Percentiles rank a stretch among this genome's conserved stretches.
phyloP scores from a whole-genome alignment of 2,797 vertebrate genomes.

The Hoplostethus mediterraneus region DNA sequence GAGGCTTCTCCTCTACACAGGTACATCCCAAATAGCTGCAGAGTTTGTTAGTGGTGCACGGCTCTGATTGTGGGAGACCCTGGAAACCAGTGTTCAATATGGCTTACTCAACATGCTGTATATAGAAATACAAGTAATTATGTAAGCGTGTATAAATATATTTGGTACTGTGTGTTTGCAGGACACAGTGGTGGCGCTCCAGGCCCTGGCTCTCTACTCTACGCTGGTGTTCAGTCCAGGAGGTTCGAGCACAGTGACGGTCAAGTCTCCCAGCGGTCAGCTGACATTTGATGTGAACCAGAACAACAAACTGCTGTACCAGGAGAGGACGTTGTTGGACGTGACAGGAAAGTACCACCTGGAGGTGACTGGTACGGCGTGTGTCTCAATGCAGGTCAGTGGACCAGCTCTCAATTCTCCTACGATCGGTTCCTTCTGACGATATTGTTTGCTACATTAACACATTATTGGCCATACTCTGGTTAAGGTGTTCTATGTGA shows the following conservation, averaged over 20 bases:
- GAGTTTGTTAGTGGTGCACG: too few relatives aligned
- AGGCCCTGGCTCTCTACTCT: slow-evolving; percentile 89
- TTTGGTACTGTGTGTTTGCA: slow-evolving; percentile 45
- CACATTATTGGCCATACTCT: too few relatives aligned
- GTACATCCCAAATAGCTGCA: slow-evolving; percentile 62
- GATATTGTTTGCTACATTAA: neutral
- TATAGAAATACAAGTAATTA: too few relatives aligned
- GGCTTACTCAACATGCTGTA: too few relatives aligned
- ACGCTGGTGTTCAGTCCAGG: slow-evolving; percentile 80
- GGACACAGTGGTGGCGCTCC: slow-evolving; percentile 88
- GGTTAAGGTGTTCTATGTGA: too few relatives aligned
- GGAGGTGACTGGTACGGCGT: slow-evolving; percentile 82
- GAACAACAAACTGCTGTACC: slow-evolving; percentile 87
- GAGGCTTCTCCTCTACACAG: slow-evolving; percentile 92
- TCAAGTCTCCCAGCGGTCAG: slow-evolving; percentile 75
- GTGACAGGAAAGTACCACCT: slow-evolving; percentile 75
- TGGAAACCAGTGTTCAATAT: too few relatives aligned
- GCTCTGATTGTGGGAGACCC: too few relatives aligned
- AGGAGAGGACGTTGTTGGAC: slow-evolving; percentile 77
- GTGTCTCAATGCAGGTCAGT: slow-evolving; percentile 85
- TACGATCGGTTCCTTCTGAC: neutral
- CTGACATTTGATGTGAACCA: slow-evolving; percentile 79
- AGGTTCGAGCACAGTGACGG: slow-evolving; percentile 79
- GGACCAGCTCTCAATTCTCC: neutral
- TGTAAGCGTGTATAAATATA: too few relatives aligned